A percentile compares a stretch with the other conserved stretches of the same genome.
Conservation (phyloP, 2,888 invertebrate genomes). For the Pollenia angustigena region DNA sequence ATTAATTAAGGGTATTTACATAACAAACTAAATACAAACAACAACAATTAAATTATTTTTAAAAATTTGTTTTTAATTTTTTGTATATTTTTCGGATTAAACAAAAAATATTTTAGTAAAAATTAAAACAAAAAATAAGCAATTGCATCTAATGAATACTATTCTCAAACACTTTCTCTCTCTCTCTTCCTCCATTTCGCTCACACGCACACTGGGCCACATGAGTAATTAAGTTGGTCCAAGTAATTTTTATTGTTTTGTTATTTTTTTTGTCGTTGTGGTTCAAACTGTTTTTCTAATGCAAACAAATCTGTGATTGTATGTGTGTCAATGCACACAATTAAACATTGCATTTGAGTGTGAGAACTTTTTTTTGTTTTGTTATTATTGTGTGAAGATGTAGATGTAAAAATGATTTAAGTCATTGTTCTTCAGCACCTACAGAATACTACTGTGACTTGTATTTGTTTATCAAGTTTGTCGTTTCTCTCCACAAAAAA, state of each 20-base stretch:
- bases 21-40: conserved; percentile 57
- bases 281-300: conserved; percentile 57
- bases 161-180: not conserved
- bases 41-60: conserved; percentile 54
- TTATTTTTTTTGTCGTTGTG: conserved; percentile 43
- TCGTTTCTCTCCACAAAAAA: conserved; percentile 24
- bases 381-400: not conserved
- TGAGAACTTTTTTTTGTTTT: not conserved
- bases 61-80: conserved; percentile 18
- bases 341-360: conserved; percentile 54
- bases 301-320: conserved; percentile 62
- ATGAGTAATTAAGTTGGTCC: conserved; percentile 68
- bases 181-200: not conserved
- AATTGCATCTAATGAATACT: conserved; percentile 22
- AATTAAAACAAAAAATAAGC: conserved; percentile 22
- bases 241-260: conserved; percentile 54
- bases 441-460: conserved; percentile 41
- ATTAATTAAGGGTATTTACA: conserved; percentile 49
- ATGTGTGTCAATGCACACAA: conserved; percentile 67
- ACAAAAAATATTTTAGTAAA: conserved; percentile 27
- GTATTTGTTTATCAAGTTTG: conserved; percentile 59
- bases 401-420: conserved; percentile 58
- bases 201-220: conserved; percentile 1
- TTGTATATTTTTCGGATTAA: conserved; percentile 51
- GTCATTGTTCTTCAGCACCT: conserved; percentile 67